Conservation (phyloP, 2,888 invertebrate genomes). For the Cryptocephalus primarius region DNA sequence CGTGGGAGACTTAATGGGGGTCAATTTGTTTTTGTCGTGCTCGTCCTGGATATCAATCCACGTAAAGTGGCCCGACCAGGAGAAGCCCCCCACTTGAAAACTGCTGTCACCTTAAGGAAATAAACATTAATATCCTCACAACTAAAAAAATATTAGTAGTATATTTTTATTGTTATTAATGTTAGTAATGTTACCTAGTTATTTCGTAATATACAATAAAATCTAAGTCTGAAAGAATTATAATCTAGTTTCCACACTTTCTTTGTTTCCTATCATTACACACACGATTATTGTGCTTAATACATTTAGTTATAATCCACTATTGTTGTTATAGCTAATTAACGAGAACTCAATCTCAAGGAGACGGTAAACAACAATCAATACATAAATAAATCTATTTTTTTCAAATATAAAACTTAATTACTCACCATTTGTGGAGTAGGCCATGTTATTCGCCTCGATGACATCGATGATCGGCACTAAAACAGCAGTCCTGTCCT, state of each 20-base stretch:
- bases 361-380: no score
- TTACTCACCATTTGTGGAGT: conserved; percentile 49
- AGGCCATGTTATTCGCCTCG: conserved; percentile 67
- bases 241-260: neutral
- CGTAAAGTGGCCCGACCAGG: conserved; percentile 86
- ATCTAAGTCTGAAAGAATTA: no score
- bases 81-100: conserved; percentile 69
- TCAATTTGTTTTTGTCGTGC: conserved; percentile 49
- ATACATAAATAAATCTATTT: no score
- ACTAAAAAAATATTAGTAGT: no score
- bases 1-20: conserved; percentile 76
- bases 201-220: no score
- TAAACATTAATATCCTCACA: no score
- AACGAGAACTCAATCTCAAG: no score
- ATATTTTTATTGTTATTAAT: no score
- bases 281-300: no score
- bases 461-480: conserved; percentile 95
- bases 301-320: neutral
- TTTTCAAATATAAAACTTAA: no score
- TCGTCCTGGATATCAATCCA: conserved; percentile 72
- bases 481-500: conserved; percentile 66
- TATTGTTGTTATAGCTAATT: neutral
- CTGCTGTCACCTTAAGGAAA: conserved; percentile 27
- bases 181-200: no score
- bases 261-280: neutral